phyloP scores from a whole-genome alignment of 2,113 vertebrate genomes.

The Lucifuga dentata region DNA sequence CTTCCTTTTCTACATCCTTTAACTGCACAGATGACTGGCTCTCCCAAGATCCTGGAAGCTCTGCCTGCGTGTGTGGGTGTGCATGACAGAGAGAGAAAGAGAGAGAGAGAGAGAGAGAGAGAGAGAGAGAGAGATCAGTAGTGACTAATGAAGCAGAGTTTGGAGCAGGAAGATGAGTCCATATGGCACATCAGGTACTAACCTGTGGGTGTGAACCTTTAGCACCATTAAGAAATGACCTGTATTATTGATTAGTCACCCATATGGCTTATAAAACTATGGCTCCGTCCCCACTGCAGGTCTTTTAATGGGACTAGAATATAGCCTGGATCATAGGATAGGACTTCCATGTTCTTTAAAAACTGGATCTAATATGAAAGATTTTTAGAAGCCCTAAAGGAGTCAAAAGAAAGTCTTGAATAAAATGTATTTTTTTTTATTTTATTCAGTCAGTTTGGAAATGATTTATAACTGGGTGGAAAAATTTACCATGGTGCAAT shows the following conservation, averaged over 20 bases:
- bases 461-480: too few relatives aligned
- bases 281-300: not conserved
- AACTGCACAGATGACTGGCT: slow-evolving; percentile 62
- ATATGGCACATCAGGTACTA: slow-evolving; percentile 14
- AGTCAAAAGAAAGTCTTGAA: too few relatives aligned
- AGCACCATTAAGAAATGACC: not conserved
- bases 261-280: not conserved
- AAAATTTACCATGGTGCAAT: too few relatives aligned
- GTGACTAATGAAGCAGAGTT: slow-evolving; percentile 29
- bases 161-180: slow-evolving; percentile 43
- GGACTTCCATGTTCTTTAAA: too few relatives aligned
- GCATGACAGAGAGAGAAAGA: slow-evolving; percentile 14
- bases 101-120: slow-evolving; percentile 3
- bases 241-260: not conserved
- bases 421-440: too few relatives aligned
- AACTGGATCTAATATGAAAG: too few relatives aligned
- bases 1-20: slow-evolving; percentile 76
- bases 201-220: slow-evolving; percentile 33
- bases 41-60: slow-evolving; percentile 68
- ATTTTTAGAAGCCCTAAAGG: too few relatives aligned
- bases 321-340: not conserved
- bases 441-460: too few relatives aligned
- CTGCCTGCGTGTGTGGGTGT: slow-evolving; percentile 31
- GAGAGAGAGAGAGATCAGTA: slow-evolving; percentile 40
- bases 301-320: too few relatives aligned